Evolutionary conservation across 2,113 vertebrate species (phyloP), one percentile per base, ranked within the genome.

Genomic region (Callionymus lyra): DNA sequence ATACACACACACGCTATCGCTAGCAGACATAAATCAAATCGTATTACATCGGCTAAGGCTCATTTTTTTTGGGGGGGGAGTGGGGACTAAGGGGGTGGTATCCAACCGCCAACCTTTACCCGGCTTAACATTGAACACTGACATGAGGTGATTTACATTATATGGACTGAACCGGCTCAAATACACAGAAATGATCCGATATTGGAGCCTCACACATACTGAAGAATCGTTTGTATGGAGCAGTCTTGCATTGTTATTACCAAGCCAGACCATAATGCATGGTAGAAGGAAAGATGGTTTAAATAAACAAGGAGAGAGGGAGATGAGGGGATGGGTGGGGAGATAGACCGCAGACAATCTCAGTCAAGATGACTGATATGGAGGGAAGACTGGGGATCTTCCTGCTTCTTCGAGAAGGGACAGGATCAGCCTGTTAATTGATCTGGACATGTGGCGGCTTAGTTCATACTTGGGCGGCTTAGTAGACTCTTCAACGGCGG

Each of bases 231-330:
- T 79, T 34, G 71, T 66, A 65, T 68, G 59, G 53, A 59, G 52
- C 65, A 38, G 45, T 61, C 59, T 69, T 70, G 60, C 78, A 86
- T 83, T 84, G 81, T 86, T 83, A 79, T 85, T 84, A 83, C 79
- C 47, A 67, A 74, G 68, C 73, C 67, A 52, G 43, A 63, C 65
- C 66, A 70, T 76, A 84, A 81, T 68, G 72, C 61, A 39, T 43
- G 53, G 69, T 55, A 60, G 68, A 70, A 62, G 64, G 42, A 50
- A 47, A 59, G 57, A 51, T 46, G 59, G 42, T 48, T 59, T 38
- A n/a, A 53, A 68, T 21, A n/a, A n/a, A n/a, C n/a, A n/a, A n/a
- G 40, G 38, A 36, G 40, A 34, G 38, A 48, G 48, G 49, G 39
- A 33, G 39, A 11, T 39, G n/a, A 34, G 38, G 53, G 38, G 15